Evolutionary conservation across 2,113 vertebrate genomes (phyloP).

Genomic region (Hippotragus niger): DNA sequence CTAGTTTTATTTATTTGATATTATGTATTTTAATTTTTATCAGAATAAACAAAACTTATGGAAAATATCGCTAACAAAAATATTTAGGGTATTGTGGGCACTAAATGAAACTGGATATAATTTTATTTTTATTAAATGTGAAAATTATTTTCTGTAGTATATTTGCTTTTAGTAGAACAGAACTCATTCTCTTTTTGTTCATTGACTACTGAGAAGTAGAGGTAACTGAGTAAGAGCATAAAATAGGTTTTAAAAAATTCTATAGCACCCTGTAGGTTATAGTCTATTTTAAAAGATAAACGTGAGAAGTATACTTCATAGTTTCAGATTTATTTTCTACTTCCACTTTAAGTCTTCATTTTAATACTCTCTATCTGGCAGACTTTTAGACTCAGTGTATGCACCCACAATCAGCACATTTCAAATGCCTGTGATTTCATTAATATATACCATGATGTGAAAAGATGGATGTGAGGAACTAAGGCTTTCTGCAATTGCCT

Average conservation of each 20-base stretch:
- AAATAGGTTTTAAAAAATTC: neutral
- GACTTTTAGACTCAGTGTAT: neutral
- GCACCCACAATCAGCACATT: neutral
- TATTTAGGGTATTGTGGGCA: neutral
- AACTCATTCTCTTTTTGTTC: neutral
- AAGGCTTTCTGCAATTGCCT: neutral
- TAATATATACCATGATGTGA: neutral
- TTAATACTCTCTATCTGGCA: neutral
- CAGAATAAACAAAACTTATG: neutral
- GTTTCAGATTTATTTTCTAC: neutral
- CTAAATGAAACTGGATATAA: neutral
- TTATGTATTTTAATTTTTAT: neutral
- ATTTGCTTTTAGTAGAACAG: neutral
- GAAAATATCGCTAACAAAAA: neutral
- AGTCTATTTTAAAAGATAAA: neutral
- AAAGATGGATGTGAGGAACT: neutral
- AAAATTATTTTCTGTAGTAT: neutral
- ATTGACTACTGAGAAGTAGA: neutral
- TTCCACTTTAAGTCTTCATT: slow-evolving; percentile 6
- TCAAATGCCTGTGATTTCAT: neutral
- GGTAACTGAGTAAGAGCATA: neutral
- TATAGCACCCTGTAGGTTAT: neutral
- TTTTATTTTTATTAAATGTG: slow-evolving; percentile 32
- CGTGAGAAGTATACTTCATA: neutral
- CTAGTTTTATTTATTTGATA: neutral